Evolutionary conservation across 37 sponge, comb jelly and placozoan species (phyloP), one percentile per base, ranked within the genome.

Genomic region (Beroe ovata): DNA sequence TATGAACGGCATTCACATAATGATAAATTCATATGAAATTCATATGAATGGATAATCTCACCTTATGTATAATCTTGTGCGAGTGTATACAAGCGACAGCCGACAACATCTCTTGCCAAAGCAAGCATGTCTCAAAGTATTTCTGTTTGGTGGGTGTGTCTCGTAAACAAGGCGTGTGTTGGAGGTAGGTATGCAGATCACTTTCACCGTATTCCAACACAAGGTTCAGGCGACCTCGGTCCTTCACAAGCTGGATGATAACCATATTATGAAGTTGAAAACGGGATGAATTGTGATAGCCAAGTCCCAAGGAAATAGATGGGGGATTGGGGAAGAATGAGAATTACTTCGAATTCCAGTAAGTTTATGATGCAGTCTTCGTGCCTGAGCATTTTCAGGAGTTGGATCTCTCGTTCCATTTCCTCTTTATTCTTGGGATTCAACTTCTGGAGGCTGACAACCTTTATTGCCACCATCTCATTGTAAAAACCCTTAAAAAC

Each of bases 361-460:
- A 77, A 54, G 38, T 77, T 77, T 42, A 77, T 77, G 38, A 77
- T 77, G 38, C 84, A 77, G 3, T 77, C 84, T 54, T 77, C 84
- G 28, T 77, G 2, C 25, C 41, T 77, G 16, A 77, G 84, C 1
- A 2, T 77, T 16, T 77, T 8, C 4, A 77, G 25, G 11, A 77
- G 54, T 16, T 40, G 36, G 0, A 77, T 42, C 47, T 77, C 84
- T 36, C 84, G 4, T 23, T 36, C 33, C 84, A 77, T 77, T 40
- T 77, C 84, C 26, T 77, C 84, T 4, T 40, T 77, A 40, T 36
- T 42, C 26, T 39, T 11, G 11, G 84, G 84, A 77, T 77, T 77
- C 26, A 77, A 36, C 54, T 41, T 39, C 33, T 39, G 54, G 28
- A 77, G 84, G 28, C 47, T 40, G 1, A 77, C 84, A 38, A 77